phyloP scores from a whole-genome alignment of 2,888 invertebrate species.

The Erpobdella octoculata region DNA sequence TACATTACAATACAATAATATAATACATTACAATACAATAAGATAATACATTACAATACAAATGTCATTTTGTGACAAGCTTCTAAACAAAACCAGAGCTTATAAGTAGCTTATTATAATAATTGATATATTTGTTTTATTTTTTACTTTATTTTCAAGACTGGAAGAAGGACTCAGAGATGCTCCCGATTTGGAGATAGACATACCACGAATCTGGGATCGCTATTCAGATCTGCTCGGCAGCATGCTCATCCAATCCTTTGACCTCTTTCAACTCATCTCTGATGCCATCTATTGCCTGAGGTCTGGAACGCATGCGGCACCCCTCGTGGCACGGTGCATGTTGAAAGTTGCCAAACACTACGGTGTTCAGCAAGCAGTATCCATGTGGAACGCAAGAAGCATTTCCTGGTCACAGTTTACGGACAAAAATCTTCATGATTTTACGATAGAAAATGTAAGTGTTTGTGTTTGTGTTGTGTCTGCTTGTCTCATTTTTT shows the following conservation, averaged over 20 bases:
- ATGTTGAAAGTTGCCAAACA: neutral
- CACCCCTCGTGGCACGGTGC: neutral
- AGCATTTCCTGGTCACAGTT: neutral
- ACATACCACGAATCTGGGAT: conserved; percentile 16
- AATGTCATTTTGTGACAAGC: too few species aligned
- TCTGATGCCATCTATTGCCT: neutral
- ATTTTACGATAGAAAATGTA: conserved; percentile 8
- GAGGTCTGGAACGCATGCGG: neutral
- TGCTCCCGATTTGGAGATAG: conserved; percentile 16
- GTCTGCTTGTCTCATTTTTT: too few species aligned
- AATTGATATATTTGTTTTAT: too few species aligned
- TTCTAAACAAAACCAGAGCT: too few species aligned
- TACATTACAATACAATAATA: too few species aligned
- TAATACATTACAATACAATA: too few species aligned
- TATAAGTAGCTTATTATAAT: too few species aligned
- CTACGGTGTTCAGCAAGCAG: neutral
- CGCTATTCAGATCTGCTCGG: conserved; percentile 4
- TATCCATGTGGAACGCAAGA: neutral
- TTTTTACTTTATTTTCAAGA: neutral
- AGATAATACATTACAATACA: too few species aligned
- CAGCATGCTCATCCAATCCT: neutral
- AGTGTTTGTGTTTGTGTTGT: too few species aligned
- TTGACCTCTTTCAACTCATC: neutral
- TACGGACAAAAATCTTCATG: neutral
- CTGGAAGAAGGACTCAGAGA: conserved; percentile 10